Evolutionary conservation across 2,888 invertebrate genomes (phyloP).

Genomic region (Dysmachus trigonus): DNA sequence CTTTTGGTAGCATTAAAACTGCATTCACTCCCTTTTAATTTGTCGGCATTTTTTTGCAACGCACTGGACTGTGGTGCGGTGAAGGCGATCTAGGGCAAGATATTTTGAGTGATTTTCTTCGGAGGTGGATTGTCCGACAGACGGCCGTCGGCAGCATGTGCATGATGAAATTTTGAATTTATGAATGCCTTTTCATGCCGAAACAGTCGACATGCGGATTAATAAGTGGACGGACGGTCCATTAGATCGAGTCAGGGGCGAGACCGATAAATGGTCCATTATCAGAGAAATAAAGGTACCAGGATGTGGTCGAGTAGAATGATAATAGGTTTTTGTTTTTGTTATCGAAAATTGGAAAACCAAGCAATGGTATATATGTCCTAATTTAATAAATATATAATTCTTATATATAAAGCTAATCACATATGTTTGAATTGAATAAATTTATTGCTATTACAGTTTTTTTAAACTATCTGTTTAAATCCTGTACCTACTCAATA

Average conservation of each 20-base stretch:
- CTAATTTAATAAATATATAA: too few species aligned
- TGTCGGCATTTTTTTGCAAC: constrained; percentile 25
- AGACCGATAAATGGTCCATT: constrained; percentile 10
- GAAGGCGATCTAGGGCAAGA: background rate
- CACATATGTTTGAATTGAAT: too few species aligned
- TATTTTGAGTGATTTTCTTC: background rate
- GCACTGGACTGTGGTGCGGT: background rate
- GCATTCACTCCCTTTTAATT: constrained; percentile 35
- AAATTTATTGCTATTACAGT: too few species aligned
- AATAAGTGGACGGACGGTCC: background rate
- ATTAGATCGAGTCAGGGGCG: background rate
- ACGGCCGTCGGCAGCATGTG: background rate
- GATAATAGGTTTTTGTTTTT: background rate
- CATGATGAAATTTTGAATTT: constrained; percentile 6
- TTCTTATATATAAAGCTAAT: too few species aligned
- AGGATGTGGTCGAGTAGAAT: background rate
- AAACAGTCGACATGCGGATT: background rate
- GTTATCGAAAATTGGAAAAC: background rate
- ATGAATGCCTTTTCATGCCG: background rate
- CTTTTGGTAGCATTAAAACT: background rate
- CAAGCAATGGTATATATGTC: too few species aligned
- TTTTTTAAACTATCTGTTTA: too few species aligned
- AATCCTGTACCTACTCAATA: too few species aligned
- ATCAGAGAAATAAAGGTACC: background rate
- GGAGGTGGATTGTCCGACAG: background rate